Evolutionary conservation across 2,888 invertebrate species (phyloP).

Genomic region (Lutraria lutraria): DNA sequence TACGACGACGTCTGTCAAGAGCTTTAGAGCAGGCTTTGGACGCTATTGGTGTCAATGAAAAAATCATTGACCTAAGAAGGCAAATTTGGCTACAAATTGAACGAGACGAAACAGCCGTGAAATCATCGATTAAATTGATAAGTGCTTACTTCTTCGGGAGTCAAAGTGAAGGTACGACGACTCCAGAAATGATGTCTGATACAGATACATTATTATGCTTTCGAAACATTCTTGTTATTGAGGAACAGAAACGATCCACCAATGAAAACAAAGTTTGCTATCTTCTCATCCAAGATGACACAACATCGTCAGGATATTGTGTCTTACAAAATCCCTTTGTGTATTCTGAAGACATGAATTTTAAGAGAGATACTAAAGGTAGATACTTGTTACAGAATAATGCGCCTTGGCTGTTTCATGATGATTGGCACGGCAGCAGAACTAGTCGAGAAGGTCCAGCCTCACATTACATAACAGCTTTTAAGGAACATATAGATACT

Average conservation of each 20-base stretch:
- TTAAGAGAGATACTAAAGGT: neutral
- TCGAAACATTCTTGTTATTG: neutral
- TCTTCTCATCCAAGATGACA: neutral
- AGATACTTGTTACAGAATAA: neutral
- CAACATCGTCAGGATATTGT: conserved; percentile 1
- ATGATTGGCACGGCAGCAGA: neutral
- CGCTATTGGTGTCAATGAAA: conserved; percentile 1
- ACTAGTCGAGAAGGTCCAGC: neutral
- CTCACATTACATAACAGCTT: neutral
- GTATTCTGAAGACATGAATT: neutral
- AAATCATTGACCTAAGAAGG: neutral
- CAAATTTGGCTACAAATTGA: neutral
- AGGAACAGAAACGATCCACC: neutral
- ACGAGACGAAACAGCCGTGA: neutral
- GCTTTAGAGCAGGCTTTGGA: neutral
- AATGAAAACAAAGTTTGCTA: neutral
- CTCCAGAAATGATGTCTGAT: neutral
- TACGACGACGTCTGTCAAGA: neutral
- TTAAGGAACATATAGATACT: neutral
- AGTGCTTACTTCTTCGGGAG: conserved; percentile 13
- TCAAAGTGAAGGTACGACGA: conserved; percentile 19
- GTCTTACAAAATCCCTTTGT: neutral
- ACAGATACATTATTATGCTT: neutral
- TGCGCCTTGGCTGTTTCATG: neutral
- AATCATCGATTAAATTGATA: neutral